phyloP scores from a whole-genome alignment of 1,140 invertebrate genomes.

The Drosophila tsacasi region DNA sequence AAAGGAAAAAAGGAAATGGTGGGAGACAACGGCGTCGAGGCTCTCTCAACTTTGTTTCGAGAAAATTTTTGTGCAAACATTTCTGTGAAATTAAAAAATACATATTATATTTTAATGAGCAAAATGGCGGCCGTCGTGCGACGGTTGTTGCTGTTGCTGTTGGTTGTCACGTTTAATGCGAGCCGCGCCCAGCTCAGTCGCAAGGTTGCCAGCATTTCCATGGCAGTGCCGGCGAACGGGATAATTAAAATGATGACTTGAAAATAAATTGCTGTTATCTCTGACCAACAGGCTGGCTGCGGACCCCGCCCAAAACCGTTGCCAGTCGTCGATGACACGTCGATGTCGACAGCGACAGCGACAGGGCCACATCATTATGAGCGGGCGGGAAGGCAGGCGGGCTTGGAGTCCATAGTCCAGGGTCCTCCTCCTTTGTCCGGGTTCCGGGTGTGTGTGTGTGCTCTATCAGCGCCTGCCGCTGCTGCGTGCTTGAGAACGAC shows the following conservation, averaged over 20 bases:
- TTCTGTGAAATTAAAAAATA: slow-evolving; percentile 85
- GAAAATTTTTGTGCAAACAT: slow-evolving; percentile 85
- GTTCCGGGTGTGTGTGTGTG: slow-evolving; percentile 61
- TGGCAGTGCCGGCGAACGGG: slow-evolving; percentile 62
- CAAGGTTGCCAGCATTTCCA: slow-evolving; percentile 69
- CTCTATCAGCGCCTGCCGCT: slow-evolving; percentile 76
- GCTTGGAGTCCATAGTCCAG: slow-evolving; percentile 1
- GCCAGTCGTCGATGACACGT: slow-evolving; percentile 76
- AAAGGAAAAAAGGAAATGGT: slow-evolving; percentile 22
- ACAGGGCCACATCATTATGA: slow-evolving; percentile 70
- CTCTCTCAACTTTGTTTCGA: slow-evolving; percentile 80
- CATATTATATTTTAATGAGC: slow-evolving; percentile 85
- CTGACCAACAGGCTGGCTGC: slow-evolving; percentile 79
- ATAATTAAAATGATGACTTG: slow-evolving; percentile 85
- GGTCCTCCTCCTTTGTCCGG: slow-evolving; percentile 23
- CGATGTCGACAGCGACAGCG: slow-evolving; percentile 59
- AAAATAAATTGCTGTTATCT: slow-evolving; percentile 85
- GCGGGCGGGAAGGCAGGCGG: slow-evolving; percentile 1
- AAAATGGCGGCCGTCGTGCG: slow-evolving; percentile 71
- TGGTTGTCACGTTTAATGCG: slow-evolving; percentile 77
- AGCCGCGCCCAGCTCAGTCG: slow-evolving; percentile 72
- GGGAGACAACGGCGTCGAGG: slow-evolving; percentile 31
- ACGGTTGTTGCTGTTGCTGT: slow-evolving; percentile 36
- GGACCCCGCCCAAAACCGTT: slow-evolving; percentile 47
- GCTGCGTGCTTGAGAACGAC: slow-evolving; percentile 81